Evolutionary conservation across 2,888 invertebrate genomes (phyloP).

Genomic region (Baccha elongata): DNA sequence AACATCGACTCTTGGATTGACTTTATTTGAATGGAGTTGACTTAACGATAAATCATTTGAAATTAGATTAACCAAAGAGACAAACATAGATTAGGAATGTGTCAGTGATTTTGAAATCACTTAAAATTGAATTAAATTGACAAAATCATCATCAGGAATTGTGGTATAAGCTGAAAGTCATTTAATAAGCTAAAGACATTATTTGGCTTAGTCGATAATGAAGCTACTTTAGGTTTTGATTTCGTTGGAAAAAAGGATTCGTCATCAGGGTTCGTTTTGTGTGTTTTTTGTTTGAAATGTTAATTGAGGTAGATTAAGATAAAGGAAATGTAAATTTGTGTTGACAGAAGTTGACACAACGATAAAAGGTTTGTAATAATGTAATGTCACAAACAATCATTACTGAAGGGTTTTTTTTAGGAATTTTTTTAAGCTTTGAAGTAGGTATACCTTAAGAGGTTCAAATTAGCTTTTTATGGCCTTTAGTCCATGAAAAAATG

Average conservation of each 20-base stretch:
- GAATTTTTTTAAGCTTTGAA: too few relatives aligned
- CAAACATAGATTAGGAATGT: slow-evolving; percentile 43
- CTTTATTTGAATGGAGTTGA: slow-evolving; percentile 33
- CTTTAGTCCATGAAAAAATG: too few relatives aligned
- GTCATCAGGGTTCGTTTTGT: not conserved
- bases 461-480: too few relatives aligned
- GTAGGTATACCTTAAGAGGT: too few relatives aligned
- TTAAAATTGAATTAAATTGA: slow-evolving; percentile 50
- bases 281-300: slow-evolving; percentile 1
- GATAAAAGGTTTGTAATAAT: not conserved
- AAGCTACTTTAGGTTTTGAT: not conserved
- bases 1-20: slow-evolving; percentile 37
- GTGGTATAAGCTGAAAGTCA: not conserved
- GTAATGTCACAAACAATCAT: too few relatives aligned
- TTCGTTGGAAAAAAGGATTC: not conserved
- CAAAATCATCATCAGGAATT: slow-evolving; percentile 20
- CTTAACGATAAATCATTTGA: slow-evolving; percentile 50
- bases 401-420: too few relatives aligned
- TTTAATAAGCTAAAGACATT: slow-evolving; percentile 6
- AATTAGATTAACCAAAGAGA: slow-evolving; percentile 44
- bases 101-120: slow-evolving; percentile 55
- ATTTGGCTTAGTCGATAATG: slow-evolving; percentile 1
- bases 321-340: slow-evolving; percentile 2
- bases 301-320: slow-evolving; percentile 26
- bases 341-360: slow-evolving; percentile 1